Evolutionary conservation across 1,140 invertebrate genomes (phyloP).

Genomic region (Saxidomus purpurata): DNA sequence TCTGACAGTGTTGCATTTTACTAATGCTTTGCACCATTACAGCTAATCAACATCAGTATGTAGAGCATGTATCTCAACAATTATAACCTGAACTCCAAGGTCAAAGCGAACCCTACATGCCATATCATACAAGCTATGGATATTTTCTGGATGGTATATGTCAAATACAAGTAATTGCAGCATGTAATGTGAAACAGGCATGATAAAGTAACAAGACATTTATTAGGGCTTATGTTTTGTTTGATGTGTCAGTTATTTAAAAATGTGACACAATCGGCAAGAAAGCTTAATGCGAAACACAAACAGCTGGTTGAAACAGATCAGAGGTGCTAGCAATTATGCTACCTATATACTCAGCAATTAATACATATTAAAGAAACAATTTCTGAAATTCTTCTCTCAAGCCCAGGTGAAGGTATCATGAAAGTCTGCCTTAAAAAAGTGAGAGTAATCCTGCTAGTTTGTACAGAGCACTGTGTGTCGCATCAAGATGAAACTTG

Average conservation of each 20-base stretch:
- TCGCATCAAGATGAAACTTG: too few species aligned
- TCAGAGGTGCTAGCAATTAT: neutral
- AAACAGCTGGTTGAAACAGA: neutral
- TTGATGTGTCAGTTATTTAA: slow-evolving; percentile 3
- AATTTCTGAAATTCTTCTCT: too few species aligned
- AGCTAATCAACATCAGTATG: neutral
- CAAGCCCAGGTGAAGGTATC: too few species aligned
- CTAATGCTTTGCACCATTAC: slow-evolving; percentile 2
- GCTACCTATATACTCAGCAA: neutral
- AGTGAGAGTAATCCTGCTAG: too few species aligned
- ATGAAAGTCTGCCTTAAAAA: too few species aligned
- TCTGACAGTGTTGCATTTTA: neutral
- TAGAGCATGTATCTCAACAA: neutral
- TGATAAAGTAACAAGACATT: slow-evolving; percentile 49
- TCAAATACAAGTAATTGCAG: neutral
- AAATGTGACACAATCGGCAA: slow-evolving; percentile 16
- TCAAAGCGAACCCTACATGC: slow-evolving; percentile 3
- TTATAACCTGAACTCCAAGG: neutral
- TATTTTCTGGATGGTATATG: neutral
- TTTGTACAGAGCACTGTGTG: too few species aligned
- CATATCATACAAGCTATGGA: neutral
- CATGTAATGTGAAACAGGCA: neutral
- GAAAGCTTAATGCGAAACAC: slow-evolving; percentile 44
- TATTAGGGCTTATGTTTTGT: neutral
- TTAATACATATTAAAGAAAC: too few species aligned